phyloP scores from a whole-genome alignment of 2,113 vertebrate genomes.

The Shinisaurus crocodilurus region DNA sequence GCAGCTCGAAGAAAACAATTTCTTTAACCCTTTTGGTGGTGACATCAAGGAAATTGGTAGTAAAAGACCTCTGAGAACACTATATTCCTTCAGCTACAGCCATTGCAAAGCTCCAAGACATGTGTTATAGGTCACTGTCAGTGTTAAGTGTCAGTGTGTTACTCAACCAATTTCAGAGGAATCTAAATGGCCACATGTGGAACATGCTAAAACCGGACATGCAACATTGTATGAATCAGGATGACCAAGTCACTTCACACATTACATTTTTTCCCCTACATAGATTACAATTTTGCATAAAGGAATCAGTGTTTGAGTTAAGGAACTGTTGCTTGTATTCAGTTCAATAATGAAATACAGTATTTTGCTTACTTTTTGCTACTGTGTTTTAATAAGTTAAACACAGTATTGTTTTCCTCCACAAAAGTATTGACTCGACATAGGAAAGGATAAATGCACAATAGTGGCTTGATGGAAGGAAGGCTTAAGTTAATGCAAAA shows the following conservation, averaged over 20 bases:
- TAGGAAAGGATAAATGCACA: conserved; percentile 46
- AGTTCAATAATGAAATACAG: conserved; percentile 17
- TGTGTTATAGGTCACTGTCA: background rate
- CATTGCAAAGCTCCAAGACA: conserved; percentile 27
- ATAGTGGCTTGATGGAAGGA: conserved; percentile 29
- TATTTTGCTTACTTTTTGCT: conserved; percentile 36
- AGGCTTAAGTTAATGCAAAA: conserved; percentile 36
- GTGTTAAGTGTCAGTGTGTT: background rate
- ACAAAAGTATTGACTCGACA: background rate
- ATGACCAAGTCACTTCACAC: conserved; percentile 3
- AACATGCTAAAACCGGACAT: conserved; percentile 34
- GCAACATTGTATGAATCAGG: background rate
- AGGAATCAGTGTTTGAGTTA: conserved; percentile 4
- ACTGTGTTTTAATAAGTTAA: conserved; percentile 50
- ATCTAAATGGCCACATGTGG: conserved; percentile 50
- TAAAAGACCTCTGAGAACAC: conserved; percentile 18
- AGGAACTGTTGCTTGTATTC: conserved; percentile 36
- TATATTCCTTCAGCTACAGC: background rate
- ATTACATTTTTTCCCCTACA: background rate
- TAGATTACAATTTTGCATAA: background rate
- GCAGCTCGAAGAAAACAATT: background rate
- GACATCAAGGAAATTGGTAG: background rate
- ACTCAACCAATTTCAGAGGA: conserved; percentile 55
- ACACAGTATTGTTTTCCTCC: conserved; percentile 13
- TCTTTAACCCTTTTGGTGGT: conserved; percentile 46